Evolutionary conservation across 2,797 vertebrate species (phyloP), one percentile per base, ranked within the genome.

Genomic region (Oreortyx pictus): DNA sequence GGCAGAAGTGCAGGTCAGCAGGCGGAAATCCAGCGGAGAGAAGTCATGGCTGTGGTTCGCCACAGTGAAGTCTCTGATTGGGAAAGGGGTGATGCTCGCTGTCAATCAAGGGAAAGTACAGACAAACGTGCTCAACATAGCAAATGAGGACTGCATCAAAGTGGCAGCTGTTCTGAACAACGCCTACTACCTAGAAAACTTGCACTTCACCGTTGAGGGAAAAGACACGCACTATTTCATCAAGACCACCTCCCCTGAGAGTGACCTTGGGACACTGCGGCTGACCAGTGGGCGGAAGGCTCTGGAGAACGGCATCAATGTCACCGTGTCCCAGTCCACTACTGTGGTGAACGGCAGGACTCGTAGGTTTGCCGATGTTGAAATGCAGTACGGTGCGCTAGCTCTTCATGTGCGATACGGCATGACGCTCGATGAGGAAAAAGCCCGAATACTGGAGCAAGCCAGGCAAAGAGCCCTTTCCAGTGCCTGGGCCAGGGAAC

Each of bases 41-140:
- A 99, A 98, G 96, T 98, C 99, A 0, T 99, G 99, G 99, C 98
- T 99, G 82, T 99, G 99, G 99, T 99, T 99, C 94, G 98, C 99
- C 41, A 98, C 99, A 0, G 98, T 99, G 67, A 98, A 98, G 96
- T 99, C 99, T 82, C 98, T 99, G 85, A 98, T 99, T 11, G 99
- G 99, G 90, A 98, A 99, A 80, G 99, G 99, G 16, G 98, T 99
- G 74, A 99, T 99, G 99, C 98, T 99, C 1, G 99, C 99, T 33
- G 98, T 99, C 95, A 99, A 98, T 97, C 99, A 98, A 96, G 99
- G 99, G 93, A 99, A 98, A 82, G 98, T 99, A 92, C 98, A 98
- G 96, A 99, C 99, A 73, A 99, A 99, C 16, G 98, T 98, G 31
- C 98, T 99, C 93, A 99, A 99, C 91, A 98, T 99, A 85, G 99